Evolutionary conservation across 2,797 vertebrate genomes (phyloP), one percentile per base, ranked within the genome.

Genomic region (Takifugu ocellatus): DNA sequence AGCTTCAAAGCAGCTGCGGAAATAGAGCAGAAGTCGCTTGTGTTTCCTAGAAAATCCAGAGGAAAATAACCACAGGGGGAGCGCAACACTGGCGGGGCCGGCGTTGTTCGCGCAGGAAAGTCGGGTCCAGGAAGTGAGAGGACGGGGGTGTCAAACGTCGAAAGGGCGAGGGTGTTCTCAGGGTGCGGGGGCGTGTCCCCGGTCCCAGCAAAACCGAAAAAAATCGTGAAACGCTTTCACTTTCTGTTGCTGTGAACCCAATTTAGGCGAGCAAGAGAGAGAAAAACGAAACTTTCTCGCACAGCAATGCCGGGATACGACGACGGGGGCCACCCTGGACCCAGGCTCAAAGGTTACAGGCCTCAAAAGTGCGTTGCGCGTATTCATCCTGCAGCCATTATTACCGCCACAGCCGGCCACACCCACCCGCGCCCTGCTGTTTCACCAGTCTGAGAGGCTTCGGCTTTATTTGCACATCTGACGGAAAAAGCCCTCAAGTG

Each of bases 11-110:
- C 51, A 50, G 66, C 59, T 48, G 56, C 54, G 56, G 54, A 26
- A 51, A 67, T 56, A 0, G 48, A 77, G 70, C 65, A 55, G 61
- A 70, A 74, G 76, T 82, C 76, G 60, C 44, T 63, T 54, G 25
- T 66, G 59, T 44, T 50, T 66, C 24, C 17, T 56, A 16, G 43
- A 73, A 68, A 59, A 63, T 46, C 7, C 54, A 66, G 45, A 67
- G 12, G 61, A 45, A 54, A 21, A 31, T 49, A 47, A 49, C 45
- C 59, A 49, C 68, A 36, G 49, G 59, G 54, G 50, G 27, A 7
- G 45, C 1, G 17, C 5, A 25, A 0, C 26, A 11, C 51, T 27
- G 12, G 15, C n/a, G 29, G 29, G 7, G 50, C 2, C 25, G 63
- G 17, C 7, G 6, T 5, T 44, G n/a, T 44, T 17, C 17, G 6